Base-by-base conservation (phyloP, 2,888 invertebrate genomes). In the Hypsopygia costalis region DNA sequence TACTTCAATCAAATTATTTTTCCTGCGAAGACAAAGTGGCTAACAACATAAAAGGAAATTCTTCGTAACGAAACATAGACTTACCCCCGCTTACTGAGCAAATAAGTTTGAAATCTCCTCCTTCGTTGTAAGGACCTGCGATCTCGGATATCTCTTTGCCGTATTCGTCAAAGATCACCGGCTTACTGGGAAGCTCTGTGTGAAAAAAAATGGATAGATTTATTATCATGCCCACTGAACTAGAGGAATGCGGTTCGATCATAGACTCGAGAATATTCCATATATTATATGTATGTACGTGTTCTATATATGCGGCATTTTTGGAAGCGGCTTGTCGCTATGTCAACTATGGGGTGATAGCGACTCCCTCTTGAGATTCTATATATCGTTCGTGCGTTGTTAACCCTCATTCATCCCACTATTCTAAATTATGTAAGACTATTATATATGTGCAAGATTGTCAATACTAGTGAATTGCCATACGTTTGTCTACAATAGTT, bases 101-200 rank as follows among this genome's bases (percentile, higher is more conserved):
- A 54, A 91, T 92, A 48, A 95, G 90, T 71, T 91, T 92, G 90
- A 94, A 92, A 58, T 92, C 91, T 27, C 91, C 91, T 28, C 93
- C 94, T 79, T 94, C 94, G 66, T 91, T 91, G 79, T 94, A 94
- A 38, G 94, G 94, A 36, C 94, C 94, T 16, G 94, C 94, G 10
- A 90, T 81, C 25, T 72, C 78, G 38, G 89, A 77, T 43, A 94
- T 90, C 61, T 92, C 91, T 58, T 91, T 91, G 21, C 93, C 94
- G 52, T 90, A 90, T 62, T 93, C 93, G 72, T 94, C 93, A 66
- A 93, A 91, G 64, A 95, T 93, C 58, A 90, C 92, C 43, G 94
- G 94, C 64, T 92, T 93, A 57, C 91, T 90, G 7, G 94, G 94
- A 41, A 94, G 92, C 63, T 94, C 94, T 94, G 91, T 38, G 90